These are phyloP conservation scores for Drosophila pseudotakahashii DNA, from an alignment of 2,888 invertebrate genomes.

Conservation along the genomic window DNA sequence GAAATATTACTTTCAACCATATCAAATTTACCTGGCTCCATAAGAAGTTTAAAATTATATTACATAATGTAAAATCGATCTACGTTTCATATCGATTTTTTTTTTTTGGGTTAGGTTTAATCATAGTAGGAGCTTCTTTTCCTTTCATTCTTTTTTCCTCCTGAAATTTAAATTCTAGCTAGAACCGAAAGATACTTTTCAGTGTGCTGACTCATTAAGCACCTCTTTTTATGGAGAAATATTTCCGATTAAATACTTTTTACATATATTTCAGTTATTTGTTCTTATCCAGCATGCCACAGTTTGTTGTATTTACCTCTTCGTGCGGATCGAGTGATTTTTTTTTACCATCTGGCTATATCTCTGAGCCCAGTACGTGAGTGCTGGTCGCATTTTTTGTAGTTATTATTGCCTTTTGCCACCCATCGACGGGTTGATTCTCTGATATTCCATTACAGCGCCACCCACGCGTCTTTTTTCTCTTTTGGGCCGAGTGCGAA, in stretches of 20 bases:
- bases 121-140: no score
- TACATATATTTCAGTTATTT: constrained; percentile 16
- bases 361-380: constrained; percentile 58
- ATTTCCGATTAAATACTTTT: constrained; percentile 32
- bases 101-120: no score
- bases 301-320: constrained; percentile 13
- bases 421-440: constrained; percentile 50
- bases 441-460: constrained; percentile 50
- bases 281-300: constrained; percentile 26
- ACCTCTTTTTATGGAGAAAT: constrained; percentile 17
- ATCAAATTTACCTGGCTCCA: no score
- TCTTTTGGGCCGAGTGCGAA: constrained; percentile 56
- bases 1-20: no score
- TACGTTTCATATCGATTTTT: no score
- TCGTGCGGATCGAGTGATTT: constrained; percentile 28
- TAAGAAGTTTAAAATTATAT: no score
- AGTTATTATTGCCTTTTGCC: constrained; percentile 19
- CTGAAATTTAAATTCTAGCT: background rate
- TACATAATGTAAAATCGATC: no score
- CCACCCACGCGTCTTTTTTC: constrained; percentile 56
- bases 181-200: constrained; percentile 1
- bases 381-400: constrained; percentile 34
- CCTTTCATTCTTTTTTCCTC: no score
- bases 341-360: constrained; percentile 21
- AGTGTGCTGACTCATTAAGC: constrained; percentile 35